Percentiles rank a stretch among this genome's conserved stretches.
Conservation (phyloP, 1,140 invertebrate species). For the Caenorhabditis tropicalis region DNA sequence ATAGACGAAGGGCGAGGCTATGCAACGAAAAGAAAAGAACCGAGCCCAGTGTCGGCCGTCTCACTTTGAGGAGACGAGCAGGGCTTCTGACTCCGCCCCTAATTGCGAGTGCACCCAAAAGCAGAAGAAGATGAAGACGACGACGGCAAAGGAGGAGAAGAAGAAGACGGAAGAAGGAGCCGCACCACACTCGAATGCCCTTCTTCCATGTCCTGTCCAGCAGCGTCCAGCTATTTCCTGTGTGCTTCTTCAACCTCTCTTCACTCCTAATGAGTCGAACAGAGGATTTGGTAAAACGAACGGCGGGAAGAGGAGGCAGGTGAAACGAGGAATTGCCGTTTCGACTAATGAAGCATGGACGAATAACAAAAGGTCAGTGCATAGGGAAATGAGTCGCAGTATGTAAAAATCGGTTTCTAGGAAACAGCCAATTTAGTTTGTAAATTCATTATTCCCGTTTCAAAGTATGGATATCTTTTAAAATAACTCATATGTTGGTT, state of each 20-base stretch:
- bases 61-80: conserved; percentile 11
- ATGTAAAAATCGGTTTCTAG: background rate
- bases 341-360: conserved; percentile 2
- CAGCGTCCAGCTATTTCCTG: conserved; percentile 38
- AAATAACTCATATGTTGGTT: too few relatives aligned
- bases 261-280: background rate
- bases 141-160: conserved; percentile 2
- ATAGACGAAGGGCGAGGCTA: conserved; percentile 35
- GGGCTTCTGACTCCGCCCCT: conserved; percentile 39
- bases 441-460: background rate
- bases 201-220: background rate
- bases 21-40: conserved; percentile 35
- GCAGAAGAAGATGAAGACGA: background rate
- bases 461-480: too few relatives aligned
- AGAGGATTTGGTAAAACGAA: conserved; percentile 15
- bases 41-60: background rate
- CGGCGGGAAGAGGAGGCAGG: background rate
- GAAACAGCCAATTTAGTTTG: background rate
- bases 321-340: background rate
- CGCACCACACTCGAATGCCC: background rate
- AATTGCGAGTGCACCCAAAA: conserved; percentile 23
- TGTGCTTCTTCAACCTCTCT: background rate
- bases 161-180: background rate
- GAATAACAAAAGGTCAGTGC: conserved; percentile 35
- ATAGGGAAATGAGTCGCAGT: background rate